phyloP scores from a whole-genome alignment of 2,888 invertebrate genomes.

The Shargacucullia verbasci region DNA sequence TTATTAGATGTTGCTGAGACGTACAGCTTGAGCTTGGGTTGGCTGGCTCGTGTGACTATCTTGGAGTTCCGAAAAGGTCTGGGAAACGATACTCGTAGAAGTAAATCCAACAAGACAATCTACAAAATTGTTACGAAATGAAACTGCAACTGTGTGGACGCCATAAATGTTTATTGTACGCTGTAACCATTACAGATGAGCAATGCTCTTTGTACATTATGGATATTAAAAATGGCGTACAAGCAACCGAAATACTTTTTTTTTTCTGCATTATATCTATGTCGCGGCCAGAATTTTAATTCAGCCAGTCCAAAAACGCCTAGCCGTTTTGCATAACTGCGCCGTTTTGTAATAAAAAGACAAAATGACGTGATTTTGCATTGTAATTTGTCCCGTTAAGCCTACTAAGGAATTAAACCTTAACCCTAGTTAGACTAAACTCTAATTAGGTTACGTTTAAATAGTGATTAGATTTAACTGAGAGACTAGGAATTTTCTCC shows the following conservation, averaged over 20 bases:
- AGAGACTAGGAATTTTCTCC: not conserved
- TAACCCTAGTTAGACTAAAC: slow-evolving; percentile 22
- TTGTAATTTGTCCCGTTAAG: slow-evolving; percentile 33
- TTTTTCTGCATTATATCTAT: slow-evolving; percentile 33
- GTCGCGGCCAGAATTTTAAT: slow-evolving; percentile 49
- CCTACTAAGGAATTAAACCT: slow-evolving; percentile 15
- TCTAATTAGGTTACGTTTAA: slow-evolving; percentile 13
- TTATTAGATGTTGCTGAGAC: no score
- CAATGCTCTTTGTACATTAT: slow-evolving; percentile 23
- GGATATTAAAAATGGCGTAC: slow-evolving; percentile 37
- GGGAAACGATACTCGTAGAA: no score
- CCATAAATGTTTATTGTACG: slow-evolving; percentile 8
- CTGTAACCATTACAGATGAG: slow-evolving; percentile 26
- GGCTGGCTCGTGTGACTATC: no score
- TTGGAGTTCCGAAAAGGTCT: no score
- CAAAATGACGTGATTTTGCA: slow-evolving; percentile 40
- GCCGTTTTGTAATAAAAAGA: slow-evolving; percentile 33
- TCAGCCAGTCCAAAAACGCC: slow-evolving; percentile 34
- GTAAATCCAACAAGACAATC: no score
- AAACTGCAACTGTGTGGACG: no score
- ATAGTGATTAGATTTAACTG: slow-evolving; percentile 4
- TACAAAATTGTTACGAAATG: no score
- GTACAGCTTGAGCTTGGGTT: no score
- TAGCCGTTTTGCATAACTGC: slow-evolving; percentile 48
- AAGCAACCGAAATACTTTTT: slow-evolving; percentile 19